Evolutionary conservation across 2,888 invertebrate species (phyloP).

Genomic region (Allophyes oxyacanthae): DNA sequence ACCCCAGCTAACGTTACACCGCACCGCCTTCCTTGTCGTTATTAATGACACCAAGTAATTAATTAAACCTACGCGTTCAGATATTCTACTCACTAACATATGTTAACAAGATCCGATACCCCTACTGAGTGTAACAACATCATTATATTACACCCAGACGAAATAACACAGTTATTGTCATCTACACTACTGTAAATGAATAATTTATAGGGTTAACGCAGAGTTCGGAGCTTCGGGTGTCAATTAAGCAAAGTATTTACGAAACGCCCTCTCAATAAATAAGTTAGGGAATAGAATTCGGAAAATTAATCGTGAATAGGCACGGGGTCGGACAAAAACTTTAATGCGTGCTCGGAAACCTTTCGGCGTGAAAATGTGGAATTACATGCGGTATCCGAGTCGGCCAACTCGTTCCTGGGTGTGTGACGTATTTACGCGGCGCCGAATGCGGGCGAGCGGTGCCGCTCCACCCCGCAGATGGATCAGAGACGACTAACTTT

Average conservation of each 20-base stretch:
- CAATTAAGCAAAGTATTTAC: constrained; percentile 82
- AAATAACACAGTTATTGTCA: constrained; percentile 67
- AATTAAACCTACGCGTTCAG: constrained; percentile 74
- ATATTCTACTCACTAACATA: constrained; percentile 74
- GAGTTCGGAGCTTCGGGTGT: constrained; percentile 71
- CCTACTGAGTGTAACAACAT: constrained; percentile 64
- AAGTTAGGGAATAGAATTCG: constrained; percentile 80
- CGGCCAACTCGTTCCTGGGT: constrained; percentile 72
- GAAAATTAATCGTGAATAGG: constrained; percentile 82
- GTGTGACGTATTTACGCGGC: constrained; percentile 81
- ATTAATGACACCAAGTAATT: constrained; percentile 79
- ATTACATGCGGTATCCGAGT: constrained; percentile 79
- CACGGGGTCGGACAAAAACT: constrained; percentile 77
- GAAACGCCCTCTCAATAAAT: constrained; percentile 77
- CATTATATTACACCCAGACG: constrained; percentile 63
- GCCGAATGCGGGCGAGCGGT: constrained; percentile 69
- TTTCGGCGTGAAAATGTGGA: constrained; percentile 80
- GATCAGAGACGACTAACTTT: constrained; percentile 70
- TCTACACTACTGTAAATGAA: constrained; percentile 70
- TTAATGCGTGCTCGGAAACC: constrained; percentile 77
- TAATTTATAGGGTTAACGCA: constrained; percentile 73
- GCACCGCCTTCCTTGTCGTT: constrained; percentile 72
- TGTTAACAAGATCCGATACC: constrained; percentile 76
- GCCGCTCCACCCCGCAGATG: constrained; percentile 52
- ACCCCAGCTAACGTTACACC: constrained; percentile 59